phyloP scores from a whole-genome alignment of 2,113 vertebrate species.

The Aptenodytes forsteri region DNA sequence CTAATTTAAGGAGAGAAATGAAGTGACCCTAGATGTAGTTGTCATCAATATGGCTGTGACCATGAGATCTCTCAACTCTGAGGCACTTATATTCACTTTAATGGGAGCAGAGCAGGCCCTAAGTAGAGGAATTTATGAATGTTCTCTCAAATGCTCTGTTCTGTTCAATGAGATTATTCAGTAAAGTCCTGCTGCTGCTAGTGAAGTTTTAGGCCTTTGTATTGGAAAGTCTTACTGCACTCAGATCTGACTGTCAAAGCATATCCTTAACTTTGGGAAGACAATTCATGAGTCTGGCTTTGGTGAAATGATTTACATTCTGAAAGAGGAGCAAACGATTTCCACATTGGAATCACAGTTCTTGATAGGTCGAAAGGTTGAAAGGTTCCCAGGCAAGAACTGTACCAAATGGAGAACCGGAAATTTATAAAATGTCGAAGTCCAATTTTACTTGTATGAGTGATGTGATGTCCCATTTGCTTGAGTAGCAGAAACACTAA shows the following conservation, averaged over 20 bases:
- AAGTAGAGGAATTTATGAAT: not conserved
- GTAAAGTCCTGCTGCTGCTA: not conserved
- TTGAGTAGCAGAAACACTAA: not conserved
- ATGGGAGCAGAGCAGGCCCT: not conserved
- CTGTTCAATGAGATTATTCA: not conserved
- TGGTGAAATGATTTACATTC: not conserved
- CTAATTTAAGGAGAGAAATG: not conserved
- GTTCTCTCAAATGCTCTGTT: not conserved
- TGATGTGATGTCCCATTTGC: not conserved
- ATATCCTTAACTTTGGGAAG: not conserved
- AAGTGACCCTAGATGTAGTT: not conserved
- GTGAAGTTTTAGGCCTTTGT: not conserved
- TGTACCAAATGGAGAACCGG: not conserved
- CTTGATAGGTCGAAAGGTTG: not conserved
- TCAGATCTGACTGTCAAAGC: not conserved
- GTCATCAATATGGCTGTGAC: not conserved
- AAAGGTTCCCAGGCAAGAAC: not conserved
- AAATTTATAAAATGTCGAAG: not conserved
- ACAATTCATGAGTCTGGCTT: not conserved
- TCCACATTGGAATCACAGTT: not conserved
- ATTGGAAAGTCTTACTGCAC: not conserved
- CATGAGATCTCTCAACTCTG: not conserved
- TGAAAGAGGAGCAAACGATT: not conserved
- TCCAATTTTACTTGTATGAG: not conserved
- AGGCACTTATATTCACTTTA: not conserved